Evolutionary conservation across 2,888 invertebrate species (phyloP).

Genomic region (Drosophila kanekoi): DNA sequence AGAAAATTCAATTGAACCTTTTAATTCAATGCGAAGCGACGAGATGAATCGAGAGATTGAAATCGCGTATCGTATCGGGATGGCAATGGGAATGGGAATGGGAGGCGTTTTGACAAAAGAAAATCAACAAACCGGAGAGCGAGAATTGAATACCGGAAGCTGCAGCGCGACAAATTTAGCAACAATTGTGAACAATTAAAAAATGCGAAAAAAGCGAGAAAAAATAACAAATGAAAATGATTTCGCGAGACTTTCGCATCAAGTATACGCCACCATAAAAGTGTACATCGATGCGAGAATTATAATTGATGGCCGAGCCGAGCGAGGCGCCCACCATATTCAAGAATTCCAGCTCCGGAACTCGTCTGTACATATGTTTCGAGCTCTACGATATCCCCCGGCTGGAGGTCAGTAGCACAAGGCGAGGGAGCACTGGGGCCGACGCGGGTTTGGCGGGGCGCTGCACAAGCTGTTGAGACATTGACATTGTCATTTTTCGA

Average conservation of each 20-base stretch:
- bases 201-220: slow-evolving; percentile 13
- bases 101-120: slow-evolving; percentile 9
- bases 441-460: slow-evolving; percentile 9
- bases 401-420: slow-evolving; percentile 77
- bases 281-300: slow-evolving; percentile 54
- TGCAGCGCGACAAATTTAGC: slow-evolving; percentile 71
- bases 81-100: slow-evolving; percentile 26
- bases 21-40: slow-evolving; percentile 54
- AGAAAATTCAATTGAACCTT: slow-evolving; percentile 68
- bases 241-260: slow-evolving; percentile 52
- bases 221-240: slow-evolving; percentile 28
- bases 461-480: slow-evolving; percentile 53
- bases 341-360: slow-evolving; percentile 16
- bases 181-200: slow-evolving; percentile 71
- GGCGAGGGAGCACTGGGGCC: slow-evolving; percentile 1
- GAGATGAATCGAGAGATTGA: slow-evolving; percentile 49
- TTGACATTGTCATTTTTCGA: slow-evolving; percentile 79
- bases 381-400: slow-evolving; percentile 34
- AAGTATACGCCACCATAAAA: slow-evolving; percentile 74
- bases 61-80: slow-evolving; percentile 27
- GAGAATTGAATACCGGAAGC: slow-evolving; percentile 64
- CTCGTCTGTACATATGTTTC: neutral
- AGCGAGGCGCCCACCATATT: slow-evolving; percentile 29
- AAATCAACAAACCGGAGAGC: slow-evolving; percentile 5
- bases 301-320: slow-evolving; percentile 62